Conservation (phyloP, 2,113 vertebrate genomes). For the Ondatra zibethicus region DNA sequence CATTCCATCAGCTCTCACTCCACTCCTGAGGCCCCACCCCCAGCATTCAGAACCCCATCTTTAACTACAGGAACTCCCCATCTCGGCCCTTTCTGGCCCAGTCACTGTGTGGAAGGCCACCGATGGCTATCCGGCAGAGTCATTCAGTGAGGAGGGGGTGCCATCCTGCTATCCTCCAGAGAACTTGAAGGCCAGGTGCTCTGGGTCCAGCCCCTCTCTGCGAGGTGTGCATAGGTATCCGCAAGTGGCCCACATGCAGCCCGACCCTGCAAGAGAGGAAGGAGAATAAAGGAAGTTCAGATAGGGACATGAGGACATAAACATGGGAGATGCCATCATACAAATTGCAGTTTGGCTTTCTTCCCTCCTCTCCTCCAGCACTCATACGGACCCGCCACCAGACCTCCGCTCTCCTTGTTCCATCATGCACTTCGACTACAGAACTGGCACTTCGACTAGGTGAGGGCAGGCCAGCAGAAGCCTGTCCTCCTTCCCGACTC, state of each 20-base stretch:
- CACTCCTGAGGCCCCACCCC: neutral
- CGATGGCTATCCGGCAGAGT: accelerated
- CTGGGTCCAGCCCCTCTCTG: neutral
- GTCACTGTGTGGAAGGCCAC: neutral
- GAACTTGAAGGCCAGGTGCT: neutral
- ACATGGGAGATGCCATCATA: accelerated
- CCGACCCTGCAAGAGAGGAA: conserved; percentile 43
- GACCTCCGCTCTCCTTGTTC: neutral
- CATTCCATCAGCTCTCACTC: neutral
- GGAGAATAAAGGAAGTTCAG: conserved; percentile 11
- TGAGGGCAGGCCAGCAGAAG: neutral
- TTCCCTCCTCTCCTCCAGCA: neutral
- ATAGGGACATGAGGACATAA: neutral
- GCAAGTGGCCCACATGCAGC: neutral
- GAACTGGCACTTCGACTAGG: neutral
- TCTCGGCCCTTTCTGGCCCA: neutral
- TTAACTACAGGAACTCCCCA: neutral
- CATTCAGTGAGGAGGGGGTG: neutral
- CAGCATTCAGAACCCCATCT: neutral
- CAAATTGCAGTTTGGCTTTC: accelerated
- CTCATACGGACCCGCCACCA: accelerated
- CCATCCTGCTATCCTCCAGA: neutral
- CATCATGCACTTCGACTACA: no score
- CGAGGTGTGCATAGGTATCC: neutral
- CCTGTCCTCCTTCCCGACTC: neutral